These are phyloP conservation scores for Progne subis DNA, from an alignment of 2,113 vertebrate species.

Conservation along the genomic window DNA sequence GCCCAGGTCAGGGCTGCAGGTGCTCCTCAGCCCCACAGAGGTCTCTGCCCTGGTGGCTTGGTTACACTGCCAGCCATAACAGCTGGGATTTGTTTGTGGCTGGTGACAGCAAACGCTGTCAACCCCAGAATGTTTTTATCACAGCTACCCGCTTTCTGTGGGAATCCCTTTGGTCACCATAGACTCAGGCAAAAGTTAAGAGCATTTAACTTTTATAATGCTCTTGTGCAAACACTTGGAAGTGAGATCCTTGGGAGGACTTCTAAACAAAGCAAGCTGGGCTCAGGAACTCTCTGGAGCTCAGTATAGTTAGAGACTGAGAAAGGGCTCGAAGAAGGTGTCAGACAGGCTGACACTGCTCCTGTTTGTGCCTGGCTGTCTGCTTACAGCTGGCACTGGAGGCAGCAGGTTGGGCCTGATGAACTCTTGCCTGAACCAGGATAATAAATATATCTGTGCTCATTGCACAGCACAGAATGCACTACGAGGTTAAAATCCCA, in stretches of 20 bases:
- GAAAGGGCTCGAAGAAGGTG: not conserved
- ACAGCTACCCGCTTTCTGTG: not conserved
- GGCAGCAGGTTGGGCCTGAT: not conserved
- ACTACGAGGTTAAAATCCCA: not conserved
- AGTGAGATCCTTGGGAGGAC: not conserved
- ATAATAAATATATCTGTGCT: not conserved
- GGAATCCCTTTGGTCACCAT: not conserved
- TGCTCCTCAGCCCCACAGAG: not conserved
- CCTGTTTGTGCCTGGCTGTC: not conserved
- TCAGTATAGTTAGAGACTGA: not conserved
- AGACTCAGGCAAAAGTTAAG: not conserved
- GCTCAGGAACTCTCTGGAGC: not conserved
- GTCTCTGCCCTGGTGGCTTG: not conserved
- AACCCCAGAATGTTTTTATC: not conserved
- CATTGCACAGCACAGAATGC: too few species aligned
- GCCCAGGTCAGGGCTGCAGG: not conserved
- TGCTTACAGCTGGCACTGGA: not conserved
- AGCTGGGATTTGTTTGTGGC: not conserved
- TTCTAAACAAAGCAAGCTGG: not conserved
- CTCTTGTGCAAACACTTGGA: not conserved
- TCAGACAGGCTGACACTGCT: not conserved
- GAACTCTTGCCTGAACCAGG: not conserved
- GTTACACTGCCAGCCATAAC: rapidly evolving
- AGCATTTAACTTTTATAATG: not conserved
- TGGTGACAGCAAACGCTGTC: not conserved